A percentile compares a stretch with the other conserved stretches of the same genome.
Conservation (phyloP, 2,888 invertebrate species). For the Meganola albula region DNA sequence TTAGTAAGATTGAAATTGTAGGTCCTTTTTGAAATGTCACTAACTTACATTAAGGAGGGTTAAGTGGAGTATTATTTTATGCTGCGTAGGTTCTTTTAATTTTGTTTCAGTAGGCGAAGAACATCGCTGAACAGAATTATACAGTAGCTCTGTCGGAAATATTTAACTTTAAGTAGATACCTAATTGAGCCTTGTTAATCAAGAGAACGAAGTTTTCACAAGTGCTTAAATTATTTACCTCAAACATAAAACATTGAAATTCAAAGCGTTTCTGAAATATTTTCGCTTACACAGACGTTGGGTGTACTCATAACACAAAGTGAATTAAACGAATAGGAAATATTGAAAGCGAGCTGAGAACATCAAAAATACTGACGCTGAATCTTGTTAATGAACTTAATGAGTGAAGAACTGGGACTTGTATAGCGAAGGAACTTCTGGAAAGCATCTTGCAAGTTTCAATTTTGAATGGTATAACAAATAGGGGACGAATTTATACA, state of each 20-base stretch:
- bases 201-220: constrained; percentile 69
- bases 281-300: constrained; percentile 63
- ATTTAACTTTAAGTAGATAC: constrained; percentile 62
- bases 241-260: constrained; percentile 71
- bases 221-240: constrained; percentile 73
- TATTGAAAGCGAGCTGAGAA: constrained; percentile 59
- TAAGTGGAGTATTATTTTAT: constrained; percentile 27
- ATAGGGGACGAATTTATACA: constrained; percentile 31
- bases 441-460: constrained; percentile 60
- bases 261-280: constrained; percentile 68
- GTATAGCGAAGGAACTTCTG: constrained; percentile 49
- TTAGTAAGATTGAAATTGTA: constrained; percentile 52
- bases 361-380: constrained; percentile 67
- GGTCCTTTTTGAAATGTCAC: constrained; percentile 29
- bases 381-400: constrained; percentile 71
- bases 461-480: constrained; percentile 55
- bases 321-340: constrained; percentile 63
- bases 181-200: constrained; percentile 72
- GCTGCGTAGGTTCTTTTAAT: constrained; percentile 22
- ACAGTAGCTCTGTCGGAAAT: constrained; percentile 58
- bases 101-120: constrained; percentile 40
- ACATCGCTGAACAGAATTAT: constrained; percentile 48
- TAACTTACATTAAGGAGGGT: constrained; percentile 24
- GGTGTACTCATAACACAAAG: constrained; percentile 54
- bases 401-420: constrained; percentile 61